phyloP scores from a whole-genome alignment of 2,888 invertebrate species.

The Dastarcus helophoroides region DNA sequence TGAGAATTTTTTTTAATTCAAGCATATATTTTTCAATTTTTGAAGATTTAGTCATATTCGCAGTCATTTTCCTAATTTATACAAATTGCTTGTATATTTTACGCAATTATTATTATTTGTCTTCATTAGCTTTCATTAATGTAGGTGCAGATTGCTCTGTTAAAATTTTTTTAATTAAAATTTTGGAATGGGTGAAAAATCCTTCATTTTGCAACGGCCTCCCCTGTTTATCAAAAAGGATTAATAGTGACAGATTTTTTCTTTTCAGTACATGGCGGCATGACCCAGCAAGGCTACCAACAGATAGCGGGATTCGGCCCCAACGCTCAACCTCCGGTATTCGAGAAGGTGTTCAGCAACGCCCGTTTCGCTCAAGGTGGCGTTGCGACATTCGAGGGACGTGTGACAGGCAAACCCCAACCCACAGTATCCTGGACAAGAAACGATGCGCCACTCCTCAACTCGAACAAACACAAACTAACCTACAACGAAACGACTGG shows the following conservation, averaged over 20 bases:
- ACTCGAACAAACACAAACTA: conserved; percentile 80
- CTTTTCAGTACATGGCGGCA: conserved; percentile 39
- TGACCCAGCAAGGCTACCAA: conserved; percentile 40
- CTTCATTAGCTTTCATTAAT: no score
- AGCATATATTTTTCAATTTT: no score
- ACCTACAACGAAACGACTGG: conserved; percentile 86
- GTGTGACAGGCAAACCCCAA: conserved; percentile 81
- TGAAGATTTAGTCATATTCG: no score
- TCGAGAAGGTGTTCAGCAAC: conserved; percentile 91
- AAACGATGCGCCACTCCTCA: conserved; percentile 71
- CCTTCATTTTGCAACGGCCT: no score
- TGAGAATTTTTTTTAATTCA: no score
- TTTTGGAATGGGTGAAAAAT: no score
- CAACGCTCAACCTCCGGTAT: conserved; percentile 83
- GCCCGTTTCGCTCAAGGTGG: conserved; percentile 92
- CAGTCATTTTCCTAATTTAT: no score
- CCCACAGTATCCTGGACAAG: conserved; percentile 86
- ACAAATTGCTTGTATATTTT: no score
- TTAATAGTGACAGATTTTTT: conserved; percentile 11
- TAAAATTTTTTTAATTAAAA: no score
- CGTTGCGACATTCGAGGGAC: conserved; percentile 85
- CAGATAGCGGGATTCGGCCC: conserved; percentile 46
- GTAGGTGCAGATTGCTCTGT: no score
- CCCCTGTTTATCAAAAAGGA: no score
- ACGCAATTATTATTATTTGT: no score